Evolutionary conservation across 2,113 vertebrate genomes (phyloP), one percentile per base, ranked within the genome.

Genomic region (Emydura subglobosa): DNA sequence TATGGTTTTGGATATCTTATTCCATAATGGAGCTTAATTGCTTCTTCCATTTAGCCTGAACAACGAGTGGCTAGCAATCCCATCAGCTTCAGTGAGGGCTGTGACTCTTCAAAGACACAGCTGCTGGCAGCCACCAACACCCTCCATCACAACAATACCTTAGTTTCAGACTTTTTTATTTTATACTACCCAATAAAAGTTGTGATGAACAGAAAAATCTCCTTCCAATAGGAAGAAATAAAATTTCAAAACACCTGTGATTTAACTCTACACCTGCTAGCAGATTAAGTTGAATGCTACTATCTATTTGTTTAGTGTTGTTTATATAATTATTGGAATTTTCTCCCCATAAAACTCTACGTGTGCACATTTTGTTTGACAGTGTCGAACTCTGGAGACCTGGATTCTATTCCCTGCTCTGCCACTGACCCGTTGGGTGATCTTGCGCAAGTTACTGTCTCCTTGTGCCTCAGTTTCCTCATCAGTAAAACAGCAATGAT

Each of bases 271-370:
- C 34, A 82, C 80, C n/a, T 89, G 19, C n/a, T 74, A 42, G 34
- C 19, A 72, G 72, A 24, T 25, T 44, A 53, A 72, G 78, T 59
- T 74, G 39, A 85, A 55, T 87, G 95, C 88, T 91, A 78, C 10
- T 83, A 93, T 53, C 25, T 84, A 14, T 74, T 86, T 80, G 3
- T 49, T 39, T 44, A 50, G 34, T 34, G 14, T 72, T 1, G 0
- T 54, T 85, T 90, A 25, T 19, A 13, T 83, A 47, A 82, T 86
- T 83, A 68, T 82, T 87, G 82, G 49, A 85, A 79, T 79, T 5
- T 89, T 57, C 31, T 31, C 90, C 0, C 0, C 79, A 19, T 34
- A 57, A 16, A 83, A 2, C 29, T 93, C 22, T 16, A 89, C n/a
- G 8, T 76, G 34, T 21, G 31, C 1, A 0, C 24, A n/a, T 87